phyloP scores from a whole-genome alignment of 2,888 invertebrate species.

The Latheticus oryzae region DNA sequence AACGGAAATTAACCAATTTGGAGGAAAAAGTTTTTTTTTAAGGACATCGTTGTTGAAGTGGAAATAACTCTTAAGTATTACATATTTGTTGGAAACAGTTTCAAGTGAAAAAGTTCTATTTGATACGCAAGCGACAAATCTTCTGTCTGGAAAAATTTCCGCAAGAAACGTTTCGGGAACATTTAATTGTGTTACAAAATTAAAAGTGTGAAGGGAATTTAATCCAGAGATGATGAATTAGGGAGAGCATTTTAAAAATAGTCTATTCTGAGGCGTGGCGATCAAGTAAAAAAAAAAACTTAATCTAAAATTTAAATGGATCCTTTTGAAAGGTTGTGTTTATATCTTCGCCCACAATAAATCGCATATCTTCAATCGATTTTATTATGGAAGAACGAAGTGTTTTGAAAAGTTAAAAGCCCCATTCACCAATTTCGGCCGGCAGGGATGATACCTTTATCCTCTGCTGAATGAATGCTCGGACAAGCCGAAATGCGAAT shows the following conservation, averaged over 20 bases:
- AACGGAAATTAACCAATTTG: conserved; percentile 54
- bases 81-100: conserved; percentile 37
- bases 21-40: conserved; percentile 47
- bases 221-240: conserved; percentile 33
- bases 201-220: conserved; percentile 35
- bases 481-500: conserved; percentile 42
- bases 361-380: conserved; percentile 36
- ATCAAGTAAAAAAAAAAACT: conserved; percentile 32
- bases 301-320: conserved; percentile 40
- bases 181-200: conserved; percentile 35
- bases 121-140: conserved; percentile 5
- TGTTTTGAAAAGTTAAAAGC: conserved; percentile 38
- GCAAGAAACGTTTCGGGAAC: conserved; percentile 21
- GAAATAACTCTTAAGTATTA: conserved; percentile 39
- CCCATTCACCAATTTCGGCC: conserved; percentile 35
- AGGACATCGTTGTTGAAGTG: conserved; percentile 38
- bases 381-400: conserved; percentile 36
- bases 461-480: conserved; percentile 36
- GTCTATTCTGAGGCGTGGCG: conserved; percentile 28
- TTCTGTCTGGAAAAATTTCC: conserved; percentile 1
- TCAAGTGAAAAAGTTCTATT: conserved; percentile 23
- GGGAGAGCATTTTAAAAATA: conserved; percentile 31
- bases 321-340: conserved; percentile 33
- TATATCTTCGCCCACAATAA: conserved; percentile 33
- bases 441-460: conserved; percentile 40